These are phyloP conservation scores for Callopanchax toddi DNA, from an alignment of 2,113 vertebrate species.

Conservation along the genomic window DNA sequence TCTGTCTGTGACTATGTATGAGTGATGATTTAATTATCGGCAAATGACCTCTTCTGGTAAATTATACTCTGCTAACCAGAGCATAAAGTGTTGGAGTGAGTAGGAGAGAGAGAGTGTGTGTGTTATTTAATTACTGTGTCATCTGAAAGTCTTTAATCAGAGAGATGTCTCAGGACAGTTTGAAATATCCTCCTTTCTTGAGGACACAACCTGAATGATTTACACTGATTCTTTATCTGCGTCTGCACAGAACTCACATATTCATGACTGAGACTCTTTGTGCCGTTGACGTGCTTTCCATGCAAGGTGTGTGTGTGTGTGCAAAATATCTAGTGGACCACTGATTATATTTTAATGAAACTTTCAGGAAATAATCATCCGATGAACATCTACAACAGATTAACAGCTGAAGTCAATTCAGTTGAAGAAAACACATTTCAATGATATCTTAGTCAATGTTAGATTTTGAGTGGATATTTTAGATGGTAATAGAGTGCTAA, in stretches of 20 bases:
- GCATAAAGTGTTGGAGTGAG: slow-evolving; percentile 39
- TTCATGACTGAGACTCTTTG: neutral
- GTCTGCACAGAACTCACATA: slow-evolving; percentile 7
- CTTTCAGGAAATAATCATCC: too few relatives aligned
- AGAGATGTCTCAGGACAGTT: slow-evolving; percentile 54
- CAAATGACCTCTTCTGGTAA: slow-evolving; percentile 47
- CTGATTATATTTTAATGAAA: too few relatives aligned
- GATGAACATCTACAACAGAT: too few relatives aligned
- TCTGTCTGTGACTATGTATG: too few relatives aligned
- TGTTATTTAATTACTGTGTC: slow-evolving; percentile 73
- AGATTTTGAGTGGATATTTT: too few relatives aligned
- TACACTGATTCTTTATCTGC: slow-evolving; percentile 2
- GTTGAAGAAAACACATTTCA: too few relatives aligned
- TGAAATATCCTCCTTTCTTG: slow-evolving; percentile 22
- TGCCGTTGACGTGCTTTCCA: too few relatives aligned
- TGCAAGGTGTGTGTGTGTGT: too few relatives aligned
- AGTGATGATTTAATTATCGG: slow-evolving; percentile 28
- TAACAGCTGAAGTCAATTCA: too few relatives aligned
- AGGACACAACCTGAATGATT: slow-evolving; percentile 19
- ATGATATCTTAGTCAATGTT: too few relatives aligned
- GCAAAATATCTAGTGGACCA: too few relatives aligned
- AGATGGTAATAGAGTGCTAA: too few relatives aligned
- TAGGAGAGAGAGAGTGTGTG: slow-evolving; percentile 8
- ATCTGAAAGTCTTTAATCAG: slow-evolving; percentile 73
- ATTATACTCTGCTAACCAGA: slow-evolving; percentile 44